Base-by-base conservation (phyloP, 2,113 vertebrate genomes). In the Labrus mixtus region DNA sequence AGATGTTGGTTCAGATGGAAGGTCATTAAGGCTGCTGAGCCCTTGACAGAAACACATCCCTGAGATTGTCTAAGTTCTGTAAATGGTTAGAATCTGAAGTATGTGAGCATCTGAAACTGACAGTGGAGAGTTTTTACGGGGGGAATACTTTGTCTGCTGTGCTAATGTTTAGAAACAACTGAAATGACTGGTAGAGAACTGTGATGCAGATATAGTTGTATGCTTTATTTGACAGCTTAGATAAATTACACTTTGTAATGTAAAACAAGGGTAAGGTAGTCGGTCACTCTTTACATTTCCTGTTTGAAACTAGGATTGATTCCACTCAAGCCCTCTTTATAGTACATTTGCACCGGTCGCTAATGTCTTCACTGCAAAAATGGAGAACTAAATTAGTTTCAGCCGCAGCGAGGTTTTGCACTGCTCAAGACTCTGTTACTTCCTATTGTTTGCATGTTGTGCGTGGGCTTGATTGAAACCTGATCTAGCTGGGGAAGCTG, bases 391-490 rank as follows among this genome's bases (percentile, higher is more conserved):
- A 84, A 88, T 84, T 82, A 67, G 72, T 86, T 92, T 89, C 73
- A 89, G 75, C 83, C 74, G 41, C 81, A 82, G 78, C 78, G 81
- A 33, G 82, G 39, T 71, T 85, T 84, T 73, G 73, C 73, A 63
- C 46, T n/a, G 41, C 60, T 79, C 11, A 4, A 81, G 74, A 88
- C 74, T 80, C 67, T 78, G 78, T 86, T 76, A 87, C 89, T 90
- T 90, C 87, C 84, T 86, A 88, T 91, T 89, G 87, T 90, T 89
- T 87, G 89, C 83, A 76, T 87, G 82, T 81, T 88, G 78, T 89
- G 92, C 84, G 88, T 91, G 89, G 92, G 92, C 85, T 90, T 91
- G 89, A 91, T 90, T 90, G 91, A 92, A 93, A 93, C 90, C 91
- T 86, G 89, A 92, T 90, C 89, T 84, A 23, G 73, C 79, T 17